phyloP scores from a whole-genome alignment of 2,888 invertebrate species.

The Sarcophaga variegata region DNA sequence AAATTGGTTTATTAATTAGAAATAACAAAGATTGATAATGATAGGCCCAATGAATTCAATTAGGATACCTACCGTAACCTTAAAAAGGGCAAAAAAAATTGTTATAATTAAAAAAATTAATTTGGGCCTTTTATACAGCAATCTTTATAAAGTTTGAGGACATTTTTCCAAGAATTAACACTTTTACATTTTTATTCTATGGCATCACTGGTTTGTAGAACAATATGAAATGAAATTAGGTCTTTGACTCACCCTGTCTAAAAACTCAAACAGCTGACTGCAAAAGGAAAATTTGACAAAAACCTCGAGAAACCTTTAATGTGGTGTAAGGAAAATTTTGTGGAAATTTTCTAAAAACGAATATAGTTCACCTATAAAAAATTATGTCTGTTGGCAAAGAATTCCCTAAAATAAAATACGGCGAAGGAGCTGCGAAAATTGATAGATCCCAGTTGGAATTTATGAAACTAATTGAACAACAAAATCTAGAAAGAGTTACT shows the following conservation, averaged over 20 bases:
- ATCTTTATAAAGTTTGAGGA: no score
- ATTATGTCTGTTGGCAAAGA: conserved; percentile 77
- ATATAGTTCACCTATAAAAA: conserved; percentile 14
- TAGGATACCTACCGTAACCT: no score
- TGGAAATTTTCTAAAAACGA: conserved; percentile 32
- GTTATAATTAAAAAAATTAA: no score
- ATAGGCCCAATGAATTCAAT: no score
- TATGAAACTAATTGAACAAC: conserved; percentile 89
- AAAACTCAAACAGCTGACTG: conserved; percentile 21
- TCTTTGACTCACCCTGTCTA: conserved; percentile 19
- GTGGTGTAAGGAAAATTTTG: conserved; percentile 47
- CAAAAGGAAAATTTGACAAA: conserved; percentile 14
- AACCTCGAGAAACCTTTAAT: conserved; percentile 10
- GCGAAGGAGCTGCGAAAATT: conserved; percentile 80
- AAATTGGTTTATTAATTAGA: no score
- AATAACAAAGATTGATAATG: no score
- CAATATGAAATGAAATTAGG: neutral
- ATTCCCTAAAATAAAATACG: conserved; percentile 79
- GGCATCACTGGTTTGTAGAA: neutral
- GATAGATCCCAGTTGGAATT: conserved; percentile 88
- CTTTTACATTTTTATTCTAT: neutral
- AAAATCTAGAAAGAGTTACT: conserved; percentile 88
- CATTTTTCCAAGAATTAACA: neutral
- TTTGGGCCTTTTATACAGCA: no score
- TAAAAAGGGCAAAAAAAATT: no score